Evolutionary conservation across 1,140 invertebrate genomes (phyloP).

Genomic region (Subanguina moxae): DNA sequence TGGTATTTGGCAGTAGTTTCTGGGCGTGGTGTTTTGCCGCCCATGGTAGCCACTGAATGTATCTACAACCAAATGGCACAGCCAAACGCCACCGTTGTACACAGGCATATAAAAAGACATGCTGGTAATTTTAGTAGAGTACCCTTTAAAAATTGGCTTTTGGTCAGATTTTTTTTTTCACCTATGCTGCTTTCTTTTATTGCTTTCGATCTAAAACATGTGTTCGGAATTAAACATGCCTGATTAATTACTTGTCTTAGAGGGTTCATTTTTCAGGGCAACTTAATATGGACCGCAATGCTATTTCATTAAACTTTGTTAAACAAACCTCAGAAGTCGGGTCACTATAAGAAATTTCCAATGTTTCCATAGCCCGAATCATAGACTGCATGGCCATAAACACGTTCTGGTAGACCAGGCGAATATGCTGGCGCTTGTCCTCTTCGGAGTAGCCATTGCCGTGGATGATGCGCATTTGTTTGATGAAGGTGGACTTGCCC

Average conservation of each 20-base stretch:
- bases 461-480: slow-evolving; percentile 99
- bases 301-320: too few species aligned
- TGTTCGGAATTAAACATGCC: background rate
- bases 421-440: slow-evolving; percentile 94
- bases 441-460: slow-evolving; percentile 97
- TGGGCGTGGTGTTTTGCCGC: too few species aligned
- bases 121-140: too few species aligned
- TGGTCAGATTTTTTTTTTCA: too few species aligned
- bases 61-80: too few species aligned
- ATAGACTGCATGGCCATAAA: slow-evolving; percentile 95
- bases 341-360: slow-evolving; percentile 89
- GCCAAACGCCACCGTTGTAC: too few species aligned
- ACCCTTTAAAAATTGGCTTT: background rate
- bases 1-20: too few species aligned
- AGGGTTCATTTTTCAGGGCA: too few species aligned
- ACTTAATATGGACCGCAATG: too few species aligned
- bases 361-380: slow-evolving; percentile 97
- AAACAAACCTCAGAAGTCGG: slow-evolving; percentile 73
- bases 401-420: slow-evolving; percentile 98
- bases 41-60: too few species aligned
- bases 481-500: slow-evolving; percentile 99
- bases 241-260: too few species aligned
- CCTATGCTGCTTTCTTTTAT: background rate
- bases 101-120: too few species aligned
- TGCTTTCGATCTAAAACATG: background rate